Evolutionary conservation across 2,888 invertebrate species (phyloP), one percentile per base, ranked within the genome.

Genomic region (Drosophila algonquin): DNA sequence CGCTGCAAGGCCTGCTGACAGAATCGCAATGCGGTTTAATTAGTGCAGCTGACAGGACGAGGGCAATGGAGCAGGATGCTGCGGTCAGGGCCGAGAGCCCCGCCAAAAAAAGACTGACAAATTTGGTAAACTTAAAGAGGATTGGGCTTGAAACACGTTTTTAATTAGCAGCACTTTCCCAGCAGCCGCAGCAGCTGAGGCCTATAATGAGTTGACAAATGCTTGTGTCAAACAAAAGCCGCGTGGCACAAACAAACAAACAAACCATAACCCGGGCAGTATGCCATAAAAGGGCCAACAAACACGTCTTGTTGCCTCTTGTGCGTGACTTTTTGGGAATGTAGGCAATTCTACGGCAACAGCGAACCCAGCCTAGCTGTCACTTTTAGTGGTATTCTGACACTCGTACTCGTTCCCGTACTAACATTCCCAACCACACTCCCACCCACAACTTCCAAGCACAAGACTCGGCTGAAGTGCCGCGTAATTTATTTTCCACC

Each of bases 171-270:
- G 62, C 61, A 63, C 64, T 67, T 65, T 67, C 54, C n/a, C 54
- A 18, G n/a, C 21, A 32, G 50, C 44, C 5, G n/a, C 21, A 21
- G 63, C 63, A 3, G 35, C 32, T 10, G 45, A 45, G 67, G 86
- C 81, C 59, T 53, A 78, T 81, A 77, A 81, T 76, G 69, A 68
- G 73, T 70, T 79, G 76, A 80, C 74, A 77, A 83, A 74, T 70
- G 54, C 74, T 62, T 58, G 50, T 67, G 68, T 68, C 73, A 64
- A 59, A 72, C 63, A 72, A 56, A 48, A 60, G 64, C 47, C 48
- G 44, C 55, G 44, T 56, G 50, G 50, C 52, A 58, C 45, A 68
- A 68, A 32, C 61, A 70, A 56, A 48, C 30, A 50, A 48, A 9
- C 24, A 7, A 50, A 2, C 30, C 52, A 52, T 56, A 48, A 40